Base-by-base conservation (phyloP, 2,888 invertebrate species). In the Hypomecis punctinalis region DNA sequence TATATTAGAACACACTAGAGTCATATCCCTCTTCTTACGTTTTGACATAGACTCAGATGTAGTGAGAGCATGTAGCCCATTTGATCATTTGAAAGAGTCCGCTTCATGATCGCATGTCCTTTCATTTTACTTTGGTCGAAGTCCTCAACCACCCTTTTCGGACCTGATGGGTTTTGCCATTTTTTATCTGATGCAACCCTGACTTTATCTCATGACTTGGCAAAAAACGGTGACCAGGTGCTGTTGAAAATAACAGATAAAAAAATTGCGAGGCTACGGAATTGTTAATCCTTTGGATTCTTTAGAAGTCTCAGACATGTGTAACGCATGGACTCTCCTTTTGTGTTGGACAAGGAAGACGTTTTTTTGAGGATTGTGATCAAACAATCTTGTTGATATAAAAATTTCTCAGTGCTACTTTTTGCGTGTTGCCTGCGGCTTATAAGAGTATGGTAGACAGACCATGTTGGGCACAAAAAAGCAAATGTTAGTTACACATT, bases 221-320 rank as follows among this genome's bases (percentile, higher is more conserved):
- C 82, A 89, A 89, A 84, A 76, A 72, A 76, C 63, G 46, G 78
- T 76, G 76, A 81, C 91, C 91, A 90, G 91, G 89, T 91, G 90
- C 71, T 73, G 69, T n/a, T 49, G 79, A 81, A 64, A 67, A 69
- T n/a, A 68, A 66, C 58, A 73, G 55, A 23, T 23, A 23, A 66
- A 66, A 71, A 71, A 72, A 65, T 67, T n/a, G 69, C 68, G 36
- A 71, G 43, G 39, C 36, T 58, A 54, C 47, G 11, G 66, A 76
- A 74, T 77, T 61, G 72, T 68, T 85, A 87, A 86, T 87, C 86
- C 86, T 86, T 64, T 43, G 49, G 59, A 49, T 48, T 39, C 45
- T 48, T 84, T 85, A 70, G 76, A 76, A 71, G 74, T 76, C 73
- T 74, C 71, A 85, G 84, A 86, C 89, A 87, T 89, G 84, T 88